Conservation (phyloP, 2,888 invertebrate genomes). For the Endomychus coccineus region DNA sequence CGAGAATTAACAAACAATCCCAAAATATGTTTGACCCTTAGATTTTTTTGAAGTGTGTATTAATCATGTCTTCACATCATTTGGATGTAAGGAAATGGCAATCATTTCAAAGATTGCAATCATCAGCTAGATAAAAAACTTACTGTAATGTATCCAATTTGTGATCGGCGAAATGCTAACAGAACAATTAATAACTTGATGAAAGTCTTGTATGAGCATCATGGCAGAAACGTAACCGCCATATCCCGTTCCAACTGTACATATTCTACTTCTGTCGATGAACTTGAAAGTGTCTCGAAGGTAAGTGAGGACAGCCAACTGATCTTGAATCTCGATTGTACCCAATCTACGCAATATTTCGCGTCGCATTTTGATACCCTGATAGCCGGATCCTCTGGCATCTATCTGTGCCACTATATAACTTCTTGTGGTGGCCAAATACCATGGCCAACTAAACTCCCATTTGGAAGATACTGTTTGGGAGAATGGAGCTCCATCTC, state of each 20-base stretch:
- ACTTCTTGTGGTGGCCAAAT: constrained; percentile 71
- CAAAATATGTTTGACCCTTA: too few relatives aligned
- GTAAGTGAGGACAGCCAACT: constrained; percentile 56
- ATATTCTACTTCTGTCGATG: constrained; percentile 72
- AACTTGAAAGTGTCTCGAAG: constrained; percentile 72
- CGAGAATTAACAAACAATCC: too few relatives aligned
- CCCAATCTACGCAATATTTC: constrained; percentile 64
- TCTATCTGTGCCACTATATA: constrained; percentile 86
- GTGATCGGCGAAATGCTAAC: constrained; percentile 82
- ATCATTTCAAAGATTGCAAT: not conserved
- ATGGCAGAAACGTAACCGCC: constrained; percentile 81
- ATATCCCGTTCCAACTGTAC: constrained; percentile 83
- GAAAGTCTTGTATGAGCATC: constrained; percentile 68
- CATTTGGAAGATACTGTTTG: constrained; percentile 79
- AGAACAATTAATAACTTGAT: constrained; percentile 74
- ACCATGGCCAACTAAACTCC: constrained; percentile 76
- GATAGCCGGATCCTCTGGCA: constrained; percentile 77
- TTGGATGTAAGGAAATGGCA: too few relatives aligned
- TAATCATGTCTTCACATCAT: too few relatives aligned
- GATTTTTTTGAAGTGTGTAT: too few relatives aligned
- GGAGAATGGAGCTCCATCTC: constrained; percentile 73
- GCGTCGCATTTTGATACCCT: constrained; percentile 68
- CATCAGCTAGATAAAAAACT: constrained; percentile 36
- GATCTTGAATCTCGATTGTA: constrained; percentile 57
- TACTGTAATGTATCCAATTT: constrained; percentile 73